A percentile compares a stretch with the other conserved stretches of the same genome.
Evolutionary conservation across 2,113 vertebrate genomes (phyloP).

Genomic region (Muscicapa adusta): DNA sequence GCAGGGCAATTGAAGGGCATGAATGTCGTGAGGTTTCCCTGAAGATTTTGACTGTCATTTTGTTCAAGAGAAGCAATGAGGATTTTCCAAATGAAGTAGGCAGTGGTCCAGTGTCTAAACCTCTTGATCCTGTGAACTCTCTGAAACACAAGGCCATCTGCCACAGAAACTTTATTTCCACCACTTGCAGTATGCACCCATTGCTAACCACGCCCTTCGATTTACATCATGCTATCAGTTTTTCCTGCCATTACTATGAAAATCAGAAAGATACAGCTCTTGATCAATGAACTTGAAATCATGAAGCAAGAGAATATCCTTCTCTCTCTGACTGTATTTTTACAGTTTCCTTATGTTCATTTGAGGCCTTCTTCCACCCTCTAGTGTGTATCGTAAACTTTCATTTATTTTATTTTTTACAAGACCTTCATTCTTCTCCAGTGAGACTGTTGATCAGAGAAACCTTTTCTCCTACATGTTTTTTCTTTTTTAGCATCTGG

Average conservation of each 20-base stretch:
- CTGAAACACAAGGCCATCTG: not conserved
- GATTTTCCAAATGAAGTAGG: not conserved
- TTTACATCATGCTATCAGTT: not conserved
- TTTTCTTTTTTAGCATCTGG: not conserved
- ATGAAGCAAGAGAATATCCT: not conserved
- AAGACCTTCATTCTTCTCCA: not conserved
- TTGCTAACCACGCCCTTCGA: not conserved
- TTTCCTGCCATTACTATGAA: not conserved
- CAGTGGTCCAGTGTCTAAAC: not conserved
- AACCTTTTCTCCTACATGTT: not conserved
- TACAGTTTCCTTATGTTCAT: not conserved
- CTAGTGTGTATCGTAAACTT: not conserved
- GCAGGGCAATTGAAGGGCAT: not conserved
- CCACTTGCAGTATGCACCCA: not conserved
- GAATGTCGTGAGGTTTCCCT: not conserved
- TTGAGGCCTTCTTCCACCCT: not conserved
- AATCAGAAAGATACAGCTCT: not conserved
- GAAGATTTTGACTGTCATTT: not conserved
- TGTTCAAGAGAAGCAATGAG: not conserved
- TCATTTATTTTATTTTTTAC: not conserved
- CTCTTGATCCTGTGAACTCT: not conserved
- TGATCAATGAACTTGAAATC: not conserved
- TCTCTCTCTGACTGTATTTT: not conserved
- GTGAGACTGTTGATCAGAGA: rapidly evolving
- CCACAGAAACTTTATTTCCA: not conserved